A percentile compares a stretch with the other conserved stretches of the same genome.
Conservation (phyloP, 2,888 invertebrate genomes). For the Yponomeuta cagnagella region DNA sequence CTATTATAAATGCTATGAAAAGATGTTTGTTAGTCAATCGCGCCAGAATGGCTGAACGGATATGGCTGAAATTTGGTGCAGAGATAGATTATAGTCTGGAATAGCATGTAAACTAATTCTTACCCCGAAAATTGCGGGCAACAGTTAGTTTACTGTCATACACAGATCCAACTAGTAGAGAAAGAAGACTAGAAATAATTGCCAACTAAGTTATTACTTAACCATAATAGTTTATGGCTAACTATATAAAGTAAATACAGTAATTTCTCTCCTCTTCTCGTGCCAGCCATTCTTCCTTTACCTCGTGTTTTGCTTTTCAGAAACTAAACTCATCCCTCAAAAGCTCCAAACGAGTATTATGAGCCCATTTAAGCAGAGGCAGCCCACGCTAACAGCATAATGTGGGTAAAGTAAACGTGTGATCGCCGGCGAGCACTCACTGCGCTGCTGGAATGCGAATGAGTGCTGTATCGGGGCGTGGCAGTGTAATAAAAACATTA, state of each 20-base stretch:
- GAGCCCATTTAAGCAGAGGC: background rate
- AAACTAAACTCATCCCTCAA: background rate
- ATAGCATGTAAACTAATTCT: too few species aligned
- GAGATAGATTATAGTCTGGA: too few species aligned
- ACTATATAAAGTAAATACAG: background rate
- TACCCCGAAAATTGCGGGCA: too few species aligned
- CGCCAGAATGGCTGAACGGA: too few species aligned
- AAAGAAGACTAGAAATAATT: too few species aligned
- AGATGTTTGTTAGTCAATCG: too few species aligned
- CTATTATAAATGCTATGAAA: too few species aligned
- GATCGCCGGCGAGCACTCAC: constrained; percentile 49
- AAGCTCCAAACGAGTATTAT: background rate
- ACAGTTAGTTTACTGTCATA: too few species aligned
- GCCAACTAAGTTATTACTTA: too few species aligned
- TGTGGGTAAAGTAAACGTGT: constrained; percentile 52
- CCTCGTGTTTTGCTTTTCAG: background rate
- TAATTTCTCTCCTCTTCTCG: background rate
- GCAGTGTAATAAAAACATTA: background rate
- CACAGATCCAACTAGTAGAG: too few species aligned
- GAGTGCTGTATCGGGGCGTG: background rate
- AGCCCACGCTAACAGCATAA: constrained; percentile 54
- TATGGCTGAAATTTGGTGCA: too few species aligned
- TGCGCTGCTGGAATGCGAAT: background rate
- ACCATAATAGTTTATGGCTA: too few species aligned
- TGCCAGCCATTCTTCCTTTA: background rate